Conservation (phyloP, 1,140 invertebrate species). For the Psix sp. region DNA sequence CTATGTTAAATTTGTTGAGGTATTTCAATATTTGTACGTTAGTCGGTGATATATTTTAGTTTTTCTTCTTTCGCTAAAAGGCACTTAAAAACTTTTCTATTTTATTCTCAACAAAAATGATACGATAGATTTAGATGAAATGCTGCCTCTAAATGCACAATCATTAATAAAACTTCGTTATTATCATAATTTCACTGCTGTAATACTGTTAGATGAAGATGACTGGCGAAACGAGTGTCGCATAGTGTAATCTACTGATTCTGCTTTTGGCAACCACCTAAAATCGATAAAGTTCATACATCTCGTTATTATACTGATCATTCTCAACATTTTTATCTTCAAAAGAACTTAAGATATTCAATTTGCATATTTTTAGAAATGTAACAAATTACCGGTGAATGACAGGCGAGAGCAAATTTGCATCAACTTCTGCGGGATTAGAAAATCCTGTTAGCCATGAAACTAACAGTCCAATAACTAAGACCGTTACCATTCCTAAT, state of each 20-base stretch:
- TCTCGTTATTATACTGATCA: slow-evolving; percentile 8
- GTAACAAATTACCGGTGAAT: slow-evolving; percentile 75
- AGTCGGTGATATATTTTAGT: no score
- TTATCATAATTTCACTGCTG: slow-evolving; percentile 16
- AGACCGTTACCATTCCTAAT: slow-evolving; percentile 79
- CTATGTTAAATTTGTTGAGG: no score
- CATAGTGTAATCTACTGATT: slow-evolving; percentile 13
- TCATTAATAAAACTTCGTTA: background rate
- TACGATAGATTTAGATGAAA: background rate
- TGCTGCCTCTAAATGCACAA: background rate
- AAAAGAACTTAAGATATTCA: no score
- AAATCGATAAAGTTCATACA: slow-evolving; percentile 19
- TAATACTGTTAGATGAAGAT: slow-evolving; percentile 30
- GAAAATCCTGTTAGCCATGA: slow-evolving; percentile 82
- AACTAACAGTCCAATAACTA: slow-evolving; percentile 82
- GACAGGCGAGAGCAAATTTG: slow-evolving; percentile 80
- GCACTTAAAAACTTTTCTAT: background rate
- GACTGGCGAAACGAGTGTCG: slow-evolving; percentile 18
- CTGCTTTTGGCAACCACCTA: slow-evolving; percentile 53
- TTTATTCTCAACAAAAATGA: background rate
- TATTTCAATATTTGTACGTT: no score
- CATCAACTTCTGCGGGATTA: slow-evolving; percentile 79
- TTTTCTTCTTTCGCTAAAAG: no score
- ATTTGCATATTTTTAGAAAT: no score
- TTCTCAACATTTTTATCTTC: no score